Evolutionary conservation across 1,140 invertebrate genomes (phyloP).

Genomic region (Apolygus lucorum): DNA sequence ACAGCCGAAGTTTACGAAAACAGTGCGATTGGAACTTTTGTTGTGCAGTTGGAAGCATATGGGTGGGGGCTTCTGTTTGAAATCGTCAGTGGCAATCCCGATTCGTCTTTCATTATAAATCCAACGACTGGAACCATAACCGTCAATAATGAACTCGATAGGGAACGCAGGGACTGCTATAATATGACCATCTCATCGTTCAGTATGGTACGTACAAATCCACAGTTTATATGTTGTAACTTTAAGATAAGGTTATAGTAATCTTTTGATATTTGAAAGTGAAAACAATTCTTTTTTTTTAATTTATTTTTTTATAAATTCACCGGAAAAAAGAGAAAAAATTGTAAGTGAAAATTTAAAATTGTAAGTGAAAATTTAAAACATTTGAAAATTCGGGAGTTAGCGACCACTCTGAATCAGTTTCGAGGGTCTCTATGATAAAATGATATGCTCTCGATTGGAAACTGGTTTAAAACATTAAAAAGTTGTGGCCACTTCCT

Average conservation of each 20-base stretch:
- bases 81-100: slow-evolving; percentile 63
- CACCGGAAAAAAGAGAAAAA: no score
- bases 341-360: no score
- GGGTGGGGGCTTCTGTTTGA: slow-evolving; percentile 61
- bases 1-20: slow-evolving; percentile 77
- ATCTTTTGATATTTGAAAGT: slow-evolving; percentile 4
- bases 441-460: no score
- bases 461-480: no score
- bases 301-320: no score
- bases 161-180: slow-evolving; percentile 64
- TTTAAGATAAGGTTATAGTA: no score
- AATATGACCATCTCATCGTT: slow-evolving; percentile 74
- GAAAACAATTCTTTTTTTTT: neutral
- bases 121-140: slow-evolving; percentile 74
- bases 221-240: slow-evolving; percentile 35
- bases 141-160: slow-evolving; percentile 64
- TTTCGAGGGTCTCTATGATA: no score
- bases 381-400: no score
- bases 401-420: no score
- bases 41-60: slow-evolving; percentile 64
- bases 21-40: slow-evolving; percentile 61
- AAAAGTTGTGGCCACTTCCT: no score
- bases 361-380: no score
- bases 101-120: slow-evolving; percentile 68
- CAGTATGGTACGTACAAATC: slow-evolving; percentile 76